A percentile compares a stretch with the other conserved stretches of the same genome.
These are phyloP conservation scores for Canis aureus DNA, from an alignment of 2,113 vertebrate genomes.

Conservation along the genomic window DNA sequence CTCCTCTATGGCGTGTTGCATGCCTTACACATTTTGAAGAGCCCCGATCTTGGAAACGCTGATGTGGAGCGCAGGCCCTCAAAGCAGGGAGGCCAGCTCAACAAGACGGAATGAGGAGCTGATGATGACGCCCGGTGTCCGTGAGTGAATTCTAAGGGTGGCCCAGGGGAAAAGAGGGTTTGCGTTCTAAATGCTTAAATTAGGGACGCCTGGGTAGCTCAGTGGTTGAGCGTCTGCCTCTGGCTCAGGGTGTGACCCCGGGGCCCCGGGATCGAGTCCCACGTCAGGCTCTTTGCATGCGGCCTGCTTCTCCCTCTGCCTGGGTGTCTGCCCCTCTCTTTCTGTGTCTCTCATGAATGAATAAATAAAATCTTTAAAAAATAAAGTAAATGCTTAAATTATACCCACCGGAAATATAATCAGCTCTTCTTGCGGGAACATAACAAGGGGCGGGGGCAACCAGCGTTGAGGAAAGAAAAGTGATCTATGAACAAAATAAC, in stretches of 20 bases:
- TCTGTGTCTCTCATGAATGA: no score
- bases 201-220: not conserved
- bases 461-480: not conserved
- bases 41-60: not conserved
- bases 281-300: no score
- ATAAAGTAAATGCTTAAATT: not conserved
- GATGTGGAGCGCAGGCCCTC: not conserved
- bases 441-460: not conserved
- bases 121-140: not conserved
- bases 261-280: no score
- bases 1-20: not conserved
- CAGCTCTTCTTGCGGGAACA: not conserved
- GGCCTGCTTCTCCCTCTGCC: no score
- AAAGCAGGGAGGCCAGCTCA: not conserved
- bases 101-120: not conserved
- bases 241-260: no score
- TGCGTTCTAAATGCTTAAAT: not conserved
- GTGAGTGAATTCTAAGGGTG: not conserved
- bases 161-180: not conserved
- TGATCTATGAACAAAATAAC: not conserved
- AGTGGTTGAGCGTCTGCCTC: no score
- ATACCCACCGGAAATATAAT: not conserved
- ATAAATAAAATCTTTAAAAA: no score
- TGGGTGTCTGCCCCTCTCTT: no score
- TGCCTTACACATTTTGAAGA: not conserved